Percentiles rank a stretch among this genome's conserved stretches.
These are phyloP conservation scores for Pedionomus torquatus DNA, from an alignment of 2,113 vertebrate species.

Conservation along the genomic window DNA sequence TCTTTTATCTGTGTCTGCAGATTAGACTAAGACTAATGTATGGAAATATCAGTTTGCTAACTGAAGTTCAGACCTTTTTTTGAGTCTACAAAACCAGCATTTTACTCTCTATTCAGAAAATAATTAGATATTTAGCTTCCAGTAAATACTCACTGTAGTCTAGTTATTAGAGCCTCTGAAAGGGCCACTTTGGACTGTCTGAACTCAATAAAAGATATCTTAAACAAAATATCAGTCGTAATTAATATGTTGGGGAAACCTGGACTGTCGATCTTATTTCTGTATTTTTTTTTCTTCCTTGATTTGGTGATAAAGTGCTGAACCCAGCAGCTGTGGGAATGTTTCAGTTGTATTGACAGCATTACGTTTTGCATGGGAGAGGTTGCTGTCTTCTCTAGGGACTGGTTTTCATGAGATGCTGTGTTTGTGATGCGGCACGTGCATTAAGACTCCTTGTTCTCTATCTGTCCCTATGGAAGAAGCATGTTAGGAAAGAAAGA, in stretches of 20 bases:
- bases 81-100: not conserved
- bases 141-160: not conserved
- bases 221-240: not conserved
- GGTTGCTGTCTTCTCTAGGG: not conserved
- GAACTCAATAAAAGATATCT: not conserved
- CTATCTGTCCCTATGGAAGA: not conserved
- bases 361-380: not conserved
- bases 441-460: not conserved
- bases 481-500: not conserved
- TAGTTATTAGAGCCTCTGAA: not conserved
- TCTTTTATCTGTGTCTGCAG: not conserved
- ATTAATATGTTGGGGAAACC: not conserved
- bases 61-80: not conserved
- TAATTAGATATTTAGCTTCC: not conserved
- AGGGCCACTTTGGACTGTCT: not conserved
- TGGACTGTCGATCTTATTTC: not conserved
- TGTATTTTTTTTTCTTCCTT: not conserved
- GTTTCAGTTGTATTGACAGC: not conserved
- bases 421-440: not conserved
- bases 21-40: not conserved
- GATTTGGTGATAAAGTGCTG: not conserved
- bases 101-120: not conserved
- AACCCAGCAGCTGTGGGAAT: not conserved
- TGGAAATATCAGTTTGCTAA: not conserved
- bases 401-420: not conserved